phyloP scores from a whole-genome alignment of 2,113 vertebrate species.

The Larimichthys crocea region DNA sequence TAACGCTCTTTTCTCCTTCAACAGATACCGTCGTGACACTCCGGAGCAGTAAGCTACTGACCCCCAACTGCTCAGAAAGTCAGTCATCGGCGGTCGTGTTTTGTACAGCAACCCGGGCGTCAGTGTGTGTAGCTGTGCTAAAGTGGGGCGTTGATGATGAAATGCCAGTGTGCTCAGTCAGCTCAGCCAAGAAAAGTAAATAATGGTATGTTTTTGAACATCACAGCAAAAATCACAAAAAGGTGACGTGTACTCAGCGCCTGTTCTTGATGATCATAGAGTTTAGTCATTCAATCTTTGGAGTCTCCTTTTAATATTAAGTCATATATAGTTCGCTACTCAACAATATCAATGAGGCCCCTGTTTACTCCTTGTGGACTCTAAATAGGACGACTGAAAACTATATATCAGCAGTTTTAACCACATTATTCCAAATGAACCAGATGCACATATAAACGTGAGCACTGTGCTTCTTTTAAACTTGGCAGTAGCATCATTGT shows the following conservation, averaged over 20 bases:
- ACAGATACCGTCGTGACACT: conserved; percentile 51
- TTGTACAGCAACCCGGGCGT: neutral
- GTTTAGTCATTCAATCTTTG: conserved; percentile 19
- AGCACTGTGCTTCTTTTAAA: too few relatives aligned
- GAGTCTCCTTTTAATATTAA: conserved; percentile 7
- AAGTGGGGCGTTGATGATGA: conserved; percentile 48
- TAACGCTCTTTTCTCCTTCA: conserved; percentile 37
- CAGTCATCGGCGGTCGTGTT: conserved; percentile 5
- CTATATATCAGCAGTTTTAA: too few relatives aligned
- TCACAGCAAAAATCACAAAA: conserved; percentile 37
- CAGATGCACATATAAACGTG: too few relatives aligned
- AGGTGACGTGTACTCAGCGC: conserved; percentile 26
- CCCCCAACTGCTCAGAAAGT: conserved; percentile 45
- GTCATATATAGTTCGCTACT: neutral
- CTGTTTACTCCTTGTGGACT: neutral
- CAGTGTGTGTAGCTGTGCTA: conserved; percentile 23
- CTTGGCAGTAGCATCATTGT: too few relatives aligned
- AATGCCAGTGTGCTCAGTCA: conserved; percentile 48
- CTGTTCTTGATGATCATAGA: conserved; percentile 22
- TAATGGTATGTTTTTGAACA: conserved; percentile 32
- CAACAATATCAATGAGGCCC: neutral
- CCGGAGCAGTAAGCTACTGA: conserved; percentile 38
- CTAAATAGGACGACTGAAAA: too few relatives aligned
- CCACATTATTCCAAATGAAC: too few relatives aligned
- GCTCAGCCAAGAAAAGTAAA: conserved; percentile 49